Evolutionary conservation across 2,888 invertebrate genomes (phyloP).

Genomic region (Clusia tigrina): DNA sequence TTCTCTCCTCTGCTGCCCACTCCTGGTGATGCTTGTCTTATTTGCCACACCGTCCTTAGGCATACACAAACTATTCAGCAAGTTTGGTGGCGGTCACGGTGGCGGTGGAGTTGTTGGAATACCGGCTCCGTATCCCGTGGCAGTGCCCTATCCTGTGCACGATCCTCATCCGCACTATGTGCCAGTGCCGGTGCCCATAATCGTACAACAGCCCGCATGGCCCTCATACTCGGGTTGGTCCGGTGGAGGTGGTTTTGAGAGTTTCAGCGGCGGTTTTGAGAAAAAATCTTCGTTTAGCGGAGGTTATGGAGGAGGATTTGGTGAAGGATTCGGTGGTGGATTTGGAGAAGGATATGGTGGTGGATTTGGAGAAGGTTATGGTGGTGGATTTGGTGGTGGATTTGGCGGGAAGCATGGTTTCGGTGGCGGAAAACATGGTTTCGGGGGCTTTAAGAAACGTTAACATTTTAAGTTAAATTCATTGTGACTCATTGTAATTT

Average conservation of each 20-base stretch:
- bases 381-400: slow-evolving; percentile 34
- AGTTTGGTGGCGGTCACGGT: not conserved
- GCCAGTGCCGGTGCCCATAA: slow-evolving; percentile 36
- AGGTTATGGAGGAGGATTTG: slow-evolving; percentile 17
- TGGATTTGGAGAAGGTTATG: slow-evolving; percentile 29
- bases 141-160: slow-evolving; percentile 31
- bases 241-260: slow-evolving; percentile 2
- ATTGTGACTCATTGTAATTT: not conserved
- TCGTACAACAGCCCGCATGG: slow-evolving; percentile 40
- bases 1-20: too few relatives aligned
- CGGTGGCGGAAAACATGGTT: slow-evolving; percentile 10
- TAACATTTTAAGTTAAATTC: not conserved
- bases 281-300: slow-evolving; percentile 17
- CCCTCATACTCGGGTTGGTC: slow-evolving; percentile 39
- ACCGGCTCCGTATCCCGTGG: slow-evolving; percentile 21
- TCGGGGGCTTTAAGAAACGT: slow-evolving; percentile 5
- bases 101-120: slow-evolving; percentile 17
- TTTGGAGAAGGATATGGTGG: slow-evolving; percentile 36
- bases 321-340: slow-evolving; percentile 27
- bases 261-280: slow-evolving; percentile 37
- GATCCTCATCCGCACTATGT: slow-evolving; percentile 38
- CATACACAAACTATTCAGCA: too few relatives aligned
- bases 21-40: too few relatives aligned
- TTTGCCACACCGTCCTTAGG: too few relatives aligned
- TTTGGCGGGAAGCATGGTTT: slow-evolving; percentile 29